Evolutionary conservation across 1,140 invertebrate species (phyloP), one percentile per base, ranked within the genome.

Genomic region (Lepidurus apus): DNA sequence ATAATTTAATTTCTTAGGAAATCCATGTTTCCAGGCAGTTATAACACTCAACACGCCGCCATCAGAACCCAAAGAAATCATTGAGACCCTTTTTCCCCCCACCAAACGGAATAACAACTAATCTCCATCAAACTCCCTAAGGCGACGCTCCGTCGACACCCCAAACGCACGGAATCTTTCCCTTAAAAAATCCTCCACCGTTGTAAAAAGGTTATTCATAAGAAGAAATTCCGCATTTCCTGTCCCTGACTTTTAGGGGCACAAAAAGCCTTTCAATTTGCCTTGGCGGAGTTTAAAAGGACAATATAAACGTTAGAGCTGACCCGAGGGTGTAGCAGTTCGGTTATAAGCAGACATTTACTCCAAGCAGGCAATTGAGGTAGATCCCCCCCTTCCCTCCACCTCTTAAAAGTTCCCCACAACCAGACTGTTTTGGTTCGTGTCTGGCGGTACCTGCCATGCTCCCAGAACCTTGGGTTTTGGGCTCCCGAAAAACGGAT

Each of bases 311-410:
- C 53, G 53, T 65, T 21, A 21, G 53, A 65, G 17, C 53, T 21
- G 45, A 65, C 9, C 53, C 53, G 21, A 65, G 53, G 17, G 53
- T 34, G 4, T 3, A 34, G 17, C 53, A 65, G 21, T 65, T 65
- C 53, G 17, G 17, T 65, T 65, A n/a, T 65, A 65, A 65, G 53
- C 53, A 65, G 53, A 65, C 53, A n/a, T 65, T 65, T 65, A 65
- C 53, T 21, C 53, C 17, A 65, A 65, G 53, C 53, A 65, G 53
- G 53, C 21, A 65, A 65, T 65, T 65, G 5, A 65, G 53, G 53
- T 65, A 8, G 21, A 65, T 21, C 47, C 53, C 53, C 13, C 53
- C 21, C 53, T 65, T 65, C 13, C 8, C 53, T n/a, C 53, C 8
- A 65, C 34, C 34, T 65, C 21, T 21, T 65, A 9, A 65, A 65